Conservation (phyloP, 1,140 invertebrate species). For the Bombus sibiricus region DNA sequence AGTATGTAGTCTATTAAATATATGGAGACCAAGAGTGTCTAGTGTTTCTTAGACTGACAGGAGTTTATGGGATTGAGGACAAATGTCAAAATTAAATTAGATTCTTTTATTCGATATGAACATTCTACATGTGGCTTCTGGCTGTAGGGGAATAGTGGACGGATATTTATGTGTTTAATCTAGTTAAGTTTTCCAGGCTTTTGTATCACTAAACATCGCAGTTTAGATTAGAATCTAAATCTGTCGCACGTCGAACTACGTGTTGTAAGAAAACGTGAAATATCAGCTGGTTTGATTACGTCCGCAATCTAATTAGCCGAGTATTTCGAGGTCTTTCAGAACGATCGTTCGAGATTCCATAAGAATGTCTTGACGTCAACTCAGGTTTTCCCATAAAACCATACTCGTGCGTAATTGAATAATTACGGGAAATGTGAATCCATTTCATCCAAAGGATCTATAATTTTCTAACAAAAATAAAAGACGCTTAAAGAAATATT, state of each 20-base stretch:
- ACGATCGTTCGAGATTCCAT: slow-evolving; percentile 16
- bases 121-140: neutral
- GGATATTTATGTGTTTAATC: neutral
- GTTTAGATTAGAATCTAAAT: slow-evolving; percentile 29
- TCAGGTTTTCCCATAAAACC: neutral
- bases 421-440: too few species aligned
- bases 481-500: too few species aligned
- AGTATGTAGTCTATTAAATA: too few species aligned
- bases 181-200: neutral
- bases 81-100: too few species aligned
- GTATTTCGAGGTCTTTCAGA: slow-evolving; percentile 3
- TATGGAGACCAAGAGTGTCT: neutral
- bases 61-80: neutral
- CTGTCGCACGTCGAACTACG: neutral
- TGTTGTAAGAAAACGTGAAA: slow-evolving; percentile 44
- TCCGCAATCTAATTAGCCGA: slow-evolving; percentile 17
- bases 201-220: slow-evolving; percentile 8
- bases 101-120: neutral
- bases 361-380: neutral
- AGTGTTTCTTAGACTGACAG: neutral
- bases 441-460: too few species aligned
- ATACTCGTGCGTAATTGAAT: neutral
- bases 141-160: neutral
- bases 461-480: too few species aligned
- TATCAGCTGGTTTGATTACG: slow-evolving; percentile 19